These are phyloP conservation scores for Tethya wilhelma DNA, from an alignment of 37 sponge, comb jelly and placozoan genomes.

Conservation along the genomic window DNA sequence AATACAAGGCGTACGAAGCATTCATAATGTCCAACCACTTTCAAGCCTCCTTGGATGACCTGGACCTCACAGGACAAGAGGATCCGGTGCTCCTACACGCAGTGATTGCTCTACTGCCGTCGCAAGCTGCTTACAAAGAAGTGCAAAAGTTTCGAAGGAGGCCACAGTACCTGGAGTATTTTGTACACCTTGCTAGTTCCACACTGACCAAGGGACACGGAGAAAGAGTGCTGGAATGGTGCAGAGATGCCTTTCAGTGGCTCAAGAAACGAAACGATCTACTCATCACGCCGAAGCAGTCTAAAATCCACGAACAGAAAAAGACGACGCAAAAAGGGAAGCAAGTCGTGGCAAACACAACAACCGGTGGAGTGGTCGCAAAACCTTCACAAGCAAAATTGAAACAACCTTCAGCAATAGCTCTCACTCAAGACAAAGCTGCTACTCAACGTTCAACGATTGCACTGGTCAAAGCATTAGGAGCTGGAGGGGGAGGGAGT, in stretches of 20 bases:
- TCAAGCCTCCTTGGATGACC: slow-evolving; percentile 16
- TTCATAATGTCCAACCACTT: slow-evolving; percentile 12
- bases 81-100: slow-evolving; percentile 79
- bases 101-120: slow-evolving; percentile 57
- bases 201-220: slow-evolving; percentile 62
- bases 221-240: slow-evolving; percentile 73
- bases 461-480: neutral
- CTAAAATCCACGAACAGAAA: neutral
- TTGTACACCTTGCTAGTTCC: slow-evolving; percentile 70
- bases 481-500: neutral
- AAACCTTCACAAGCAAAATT: neutral
- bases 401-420: neutral
- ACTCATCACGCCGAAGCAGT: slow-evolving; percentile 38
- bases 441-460: neutral
- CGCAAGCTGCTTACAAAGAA: slow-evolving; percentile 72
- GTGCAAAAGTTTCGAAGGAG: slow-evolving; percentile 87
- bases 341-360: neutral
- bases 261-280: slow-evolving; percentile 73
- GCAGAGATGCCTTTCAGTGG: slow-evolving; percentile 76
- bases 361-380: neutral
- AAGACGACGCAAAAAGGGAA: neutral
- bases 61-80: slow-evolving; percentile 83
- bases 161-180: slow-evolving; percentile 86
- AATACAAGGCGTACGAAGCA: slow-evolving; percentile 54
- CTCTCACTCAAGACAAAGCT: neutral